Evolutionary conservation across 2,113 vertebrate genomes (phyloP).

Genomic region (Pao palembangensis): DNA sequence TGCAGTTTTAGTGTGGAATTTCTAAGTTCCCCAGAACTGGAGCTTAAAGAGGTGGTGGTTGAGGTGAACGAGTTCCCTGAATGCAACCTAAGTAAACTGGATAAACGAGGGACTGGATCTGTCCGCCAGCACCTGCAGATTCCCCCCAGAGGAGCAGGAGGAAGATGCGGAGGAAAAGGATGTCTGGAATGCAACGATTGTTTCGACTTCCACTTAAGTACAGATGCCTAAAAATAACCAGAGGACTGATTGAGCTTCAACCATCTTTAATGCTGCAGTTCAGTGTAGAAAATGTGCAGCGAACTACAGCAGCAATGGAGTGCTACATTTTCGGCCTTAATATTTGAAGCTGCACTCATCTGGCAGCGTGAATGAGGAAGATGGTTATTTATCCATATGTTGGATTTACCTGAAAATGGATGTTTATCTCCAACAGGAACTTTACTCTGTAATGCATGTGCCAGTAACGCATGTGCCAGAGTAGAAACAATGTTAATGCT

Average conservation of each 20-base stretch:
- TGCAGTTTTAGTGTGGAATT: background rate
- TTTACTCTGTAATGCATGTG: constrained; percentile 11
- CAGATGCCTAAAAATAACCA: constrained; percentile 1
- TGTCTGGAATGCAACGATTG: constrained; percentile 30
- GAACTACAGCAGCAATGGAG: constrained; percentile 15
- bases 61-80: background rate
- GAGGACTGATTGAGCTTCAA: background rate
- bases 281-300: constrained; percentile 9
- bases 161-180: constrained; percentile 33
- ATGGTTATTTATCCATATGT: constrained; percentile 1
- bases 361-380: constrained; percentile 14
- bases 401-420: constrained; percentile 34
- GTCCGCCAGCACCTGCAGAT: background rate
- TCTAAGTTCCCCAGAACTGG: too few species aligned
- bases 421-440: constrained; percentile 3
- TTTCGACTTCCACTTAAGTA: background rate
- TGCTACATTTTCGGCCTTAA: constrained; percentile 22
- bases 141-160: constrained; percentile 17
- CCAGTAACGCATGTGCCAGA: constrained; percentile 16
- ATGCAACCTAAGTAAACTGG: background rate
- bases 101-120: background rate
- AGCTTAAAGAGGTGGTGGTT: background rate
- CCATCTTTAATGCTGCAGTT: background rate
- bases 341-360: constrained; percentile 24
- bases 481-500: constrained; percentile 29